phyloP scores from a whole-genome alignment of 2,113 vertebrate genomes.

The Pelodiscus sinensis region DNA sequence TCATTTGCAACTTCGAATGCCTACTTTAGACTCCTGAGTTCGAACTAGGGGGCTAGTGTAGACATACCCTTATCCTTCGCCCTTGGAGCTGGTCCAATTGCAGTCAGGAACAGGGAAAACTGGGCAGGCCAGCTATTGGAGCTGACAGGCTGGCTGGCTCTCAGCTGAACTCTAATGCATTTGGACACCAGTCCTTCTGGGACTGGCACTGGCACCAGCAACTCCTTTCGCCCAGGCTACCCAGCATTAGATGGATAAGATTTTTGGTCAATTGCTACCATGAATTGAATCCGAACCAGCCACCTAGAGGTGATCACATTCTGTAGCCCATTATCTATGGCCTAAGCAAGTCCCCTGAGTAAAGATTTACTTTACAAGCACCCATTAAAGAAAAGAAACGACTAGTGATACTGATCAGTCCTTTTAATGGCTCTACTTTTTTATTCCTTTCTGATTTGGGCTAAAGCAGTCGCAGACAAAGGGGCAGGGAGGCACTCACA shows the following conservation, averaged over 20 bases:
- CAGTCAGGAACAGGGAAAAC: background rate
- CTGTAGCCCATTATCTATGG: background rate
- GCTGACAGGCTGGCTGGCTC: background rate
- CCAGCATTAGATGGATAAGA: background rate
- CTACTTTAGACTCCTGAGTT: too few relatives aligned
- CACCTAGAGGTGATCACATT: background rate
- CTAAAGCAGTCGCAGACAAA: too few relatives aligned
- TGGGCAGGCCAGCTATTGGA: background rate
- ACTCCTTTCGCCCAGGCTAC: background rate
- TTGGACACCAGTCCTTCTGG: background rate
- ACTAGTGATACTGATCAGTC: rapidly evolving
- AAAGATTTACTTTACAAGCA: background rate
- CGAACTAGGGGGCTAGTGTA: too few relatives aligned
- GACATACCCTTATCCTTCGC: background rate
- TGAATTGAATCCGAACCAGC: background rate
- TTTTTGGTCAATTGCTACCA: background rate
- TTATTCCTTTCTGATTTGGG: background rate
- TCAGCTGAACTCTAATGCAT: background rate
- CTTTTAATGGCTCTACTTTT: background rate
- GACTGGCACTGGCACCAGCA: background rate
- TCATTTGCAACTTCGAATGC: too few relatives aligned
- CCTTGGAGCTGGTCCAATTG: background rate
- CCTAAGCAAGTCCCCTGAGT: background rate
- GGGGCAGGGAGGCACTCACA: too few relatives aligned
- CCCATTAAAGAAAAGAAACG: background rate